These are phyloP conservation scores for Indri indri DNA, from an alignment of 2,113 vertebrate genomes.

Conservation along the genomic window DNA sequence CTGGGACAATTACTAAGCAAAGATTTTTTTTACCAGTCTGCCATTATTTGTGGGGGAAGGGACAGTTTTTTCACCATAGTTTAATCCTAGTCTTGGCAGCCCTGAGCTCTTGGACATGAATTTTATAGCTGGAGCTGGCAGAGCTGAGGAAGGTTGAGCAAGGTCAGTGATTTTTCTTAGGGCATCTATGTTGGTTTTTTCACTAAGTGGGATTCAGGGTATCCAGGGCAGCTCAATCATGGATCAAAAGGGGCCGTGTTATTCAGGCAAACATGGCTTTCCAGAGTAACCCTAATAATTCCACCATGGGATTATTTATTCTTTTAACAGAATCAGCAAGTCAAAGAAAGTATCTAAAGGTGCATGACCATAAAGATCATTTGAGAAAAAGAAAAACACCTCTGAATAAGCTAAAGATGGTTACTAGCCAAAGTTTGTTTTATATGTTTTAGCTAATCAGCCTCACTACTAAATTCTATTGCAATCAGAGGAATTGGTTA, in stretches of 20 bases:
- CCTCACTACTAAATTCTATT: not conserved
- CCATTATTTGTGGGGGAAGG: not conserved
- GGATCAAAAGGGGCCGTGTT: not conserved
- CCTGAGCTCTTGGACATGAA: not conserved
- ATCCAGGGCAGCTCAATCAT: not conserved
- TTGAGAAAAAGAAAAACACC: not conserved
- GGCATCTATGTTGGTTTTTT: not conserved
- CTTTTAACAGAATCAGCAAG: constrained; percentile 1
- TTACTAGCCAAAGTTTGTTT: not conserved
- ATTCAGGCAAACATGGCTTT: constrained; percentile 14
- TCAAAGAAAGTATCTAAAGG: not conserved
- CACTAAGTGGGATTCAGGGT: not conserved
- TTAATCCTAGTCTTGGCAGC: constrained; percentile 9
- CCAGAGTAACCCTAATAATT: constrained; percentile 35
- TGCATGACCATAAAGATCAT: not conserved
- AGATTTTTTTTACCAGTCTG: not conserved
- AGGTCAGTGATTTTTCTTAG: constrained; percentile 15
- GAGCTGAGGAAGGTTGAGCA: not conserved
- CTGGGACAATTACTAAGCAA: not conserved
- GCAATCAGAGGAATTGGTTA: constrained; percentile 31
- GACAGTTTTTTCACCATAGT: not conserved
- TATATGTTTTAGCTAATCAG: constrained; percentile 23
- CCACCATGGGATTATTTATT: constrained; percentile 5
- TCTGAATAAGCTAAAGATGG: not conserved
- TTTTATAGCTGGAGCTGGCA: constrained; percentile 26